These are phyloP conservation scores for Syngnathus acus DNA, from an alignment of 2,797 vertebrate species.

Conservation along the genomic window DNA sequence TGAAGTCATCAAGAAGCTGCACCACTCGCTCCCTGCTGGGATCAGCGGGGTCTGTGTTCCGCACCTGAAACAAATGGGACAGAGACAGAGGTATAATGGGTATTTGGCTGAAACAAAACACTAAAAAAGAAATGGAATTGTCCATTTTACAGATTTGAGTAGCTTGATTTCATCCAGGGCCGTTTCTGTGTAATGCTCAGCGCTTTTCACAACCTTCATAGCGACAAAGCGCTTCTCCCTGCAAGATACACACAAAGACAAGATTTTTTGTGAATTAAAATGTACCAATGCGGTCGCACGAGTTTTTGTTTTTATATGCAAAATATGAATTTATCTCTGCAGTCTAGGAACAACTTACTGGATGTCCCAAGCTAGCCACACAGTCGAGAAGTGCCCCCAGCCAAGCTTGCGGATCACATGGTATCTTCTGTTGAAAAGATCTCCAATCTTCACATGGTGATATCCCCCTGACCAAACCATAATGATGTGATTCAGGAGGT, in stretches of 20 bases:
- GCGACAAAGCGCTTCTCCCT: conserved; percentile 93
- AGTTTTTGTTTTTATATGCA: background rate
- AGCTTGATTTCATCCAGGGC: conserved; percentile 95
- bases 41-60: conserved; percentile 85
- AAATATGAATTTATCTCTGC: background rate
- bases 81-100: background rate
- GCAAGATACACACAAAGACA: conserved; percentile 23
- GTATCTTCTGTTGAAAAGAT: conserved; percentile 88
- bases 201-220: conserved; percentile 99
- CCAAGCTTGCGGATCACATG: conserved; percentile 96
- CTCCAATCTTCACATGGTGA: conserved; percentile 94
- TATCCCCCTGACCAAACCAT: conserved; percentile 78
- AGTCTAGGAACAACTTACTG: conserved; percentile 72
- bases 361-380: conserved; percentile 97
- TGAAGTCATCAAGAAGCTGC: conserved; percentile 95
- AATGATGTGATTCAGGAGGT: background rate
- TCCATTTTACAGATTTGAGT: conserved; percentile 81
- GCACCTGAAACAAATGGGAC: conserved; percentile 69
- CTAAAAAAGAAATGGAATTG: background rate
- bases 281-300: background rate
- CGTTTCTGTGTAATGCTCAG: conserved; percentile 97
- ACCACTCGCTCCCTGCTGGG: conserved; percentile 89
- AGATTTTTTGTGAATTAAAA: background rate
- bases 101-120: background rate
- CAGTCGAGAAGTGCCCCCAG: conserved; percentile 98